Evolutionary conservation across 2,113 vertebrate genomes (phyloP), one percentile per base, ranked within the genome.

Genomic region (Scomber japonicus): DNA sequence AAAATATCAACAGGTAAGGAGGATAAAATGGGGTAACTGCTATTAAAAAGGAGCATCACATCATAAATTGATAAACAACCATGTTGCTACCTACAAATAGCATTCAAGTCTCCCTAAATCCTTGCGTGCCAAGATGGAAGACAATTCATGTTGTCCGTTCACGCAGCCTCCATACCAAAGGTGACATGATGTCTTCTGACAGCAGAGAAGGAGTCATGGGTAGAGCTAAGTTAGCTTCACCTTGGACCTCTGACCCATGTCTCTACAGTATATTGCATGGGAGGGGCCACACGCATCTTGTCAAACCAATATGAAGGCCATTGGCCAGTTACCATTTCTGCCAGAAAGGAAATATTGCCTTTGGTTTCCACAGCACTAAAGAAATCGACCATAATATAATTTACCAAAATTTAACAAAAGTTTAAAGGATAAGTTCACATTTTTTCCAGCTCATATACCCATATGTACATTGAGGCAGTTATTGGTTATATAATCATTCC

Each of bases 131-230:
- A 76, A 79, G 49, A 81, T 46, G 66, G 57, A 82, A 82, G 65
- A 81, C 61, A 30, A 67, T 27, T 59, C 50, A 55, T 45, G 68
- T 68, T 82, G 85, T 83, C 82, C 72, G 46, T 76, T 88, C 76
- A 61, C 15, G 59, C 55, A 51, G 53, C 49, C 68, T 55, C 49
- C 19, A 15, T 6, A 35, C 69, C 17, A 68, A 78, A 87, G 48
- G 71, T 92, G 90, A 93, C 54, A 53, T 87, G 76, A 93, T 88
- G 66, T 50, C 59, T 71, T 75, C 68, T 92, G 94, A 94, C 92
- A 91, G 85, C 83, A 49, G 82, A 53, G 27, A 81, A 78, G 82
- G 63, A 82, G 83, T 89, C 80, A 80, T 80, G 77, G 87, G 80
- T 69, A 78, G 88, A 82, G 70, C 83, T 63, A 72, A 80, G 87